Conservation (phyloP, 2,888 invertebrate species). For the Eilema depressum region DNA sequence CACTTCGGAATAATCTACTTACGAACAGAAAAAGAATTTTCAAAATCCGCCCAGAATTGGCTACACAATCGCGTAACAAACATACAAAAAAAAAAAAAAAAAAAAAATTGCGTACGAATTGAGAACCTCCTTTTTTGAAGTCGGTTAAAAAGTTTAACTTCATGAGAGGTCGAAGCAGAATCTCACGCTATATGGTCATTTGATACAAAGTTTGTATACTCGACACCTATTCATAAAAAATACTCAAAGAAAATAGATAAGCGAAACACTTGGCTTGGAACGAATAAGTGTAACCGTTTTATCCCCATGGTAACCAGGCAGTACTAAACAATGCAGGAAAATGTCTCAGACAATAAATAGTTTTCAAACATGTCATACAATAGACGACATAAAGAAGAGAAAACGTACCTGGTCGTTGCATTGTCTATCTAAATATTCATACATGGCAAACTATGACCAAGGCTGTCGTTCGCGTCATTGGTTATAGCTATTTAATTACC, state of each 20-base stretch:
- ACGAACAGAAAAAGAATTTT: no score
- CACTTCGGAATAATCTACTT: no score
- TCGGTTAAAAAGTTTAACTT: slow-evolving; percentile 6
- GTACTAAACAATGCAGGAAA: slow-evolving; percentile 40
- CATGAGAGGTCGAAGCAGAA: not conserved
- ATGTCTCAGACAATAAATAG: slow-evolving; percentile 39
- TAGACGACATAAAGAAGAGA: slow-evolving; percentile 50
- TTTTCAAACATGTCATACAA: slow-evolving; percentile 52
- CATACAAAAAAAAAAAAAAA: no score
- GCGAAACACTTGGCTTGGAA: not conserved
- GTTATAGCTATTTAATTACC: slow-evolving; percentile 60
- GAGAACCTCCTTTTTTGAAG: no score
- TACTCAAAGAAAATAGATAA: not conserved
- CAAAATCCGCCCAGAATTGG: no score
- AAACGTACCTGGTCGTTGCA: slow-evolving; percentile 50
- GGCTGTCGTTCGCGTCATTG: slow-evolving; percentile 63
- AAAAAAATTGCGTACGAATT: no score
- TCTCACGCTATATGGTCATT: slow-evolving; percentile 8
- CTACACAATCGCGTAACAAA: no score
- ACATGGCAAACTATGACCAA: slow-evolving; percentile 65
- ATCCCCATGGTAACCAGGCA: slow-evolving; percentile 39
- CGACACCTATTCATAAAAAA: not conserved
- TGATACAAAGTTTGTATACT: not conserved
- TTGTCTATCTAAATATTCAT: slow-evolving; percentile 69
- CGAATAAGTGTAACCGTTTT: not conserved